Evolutionary conservation across 2,113 vertebrate genomes (phyloP).

Genomic region (Rafetus swinhoei): DNA sequence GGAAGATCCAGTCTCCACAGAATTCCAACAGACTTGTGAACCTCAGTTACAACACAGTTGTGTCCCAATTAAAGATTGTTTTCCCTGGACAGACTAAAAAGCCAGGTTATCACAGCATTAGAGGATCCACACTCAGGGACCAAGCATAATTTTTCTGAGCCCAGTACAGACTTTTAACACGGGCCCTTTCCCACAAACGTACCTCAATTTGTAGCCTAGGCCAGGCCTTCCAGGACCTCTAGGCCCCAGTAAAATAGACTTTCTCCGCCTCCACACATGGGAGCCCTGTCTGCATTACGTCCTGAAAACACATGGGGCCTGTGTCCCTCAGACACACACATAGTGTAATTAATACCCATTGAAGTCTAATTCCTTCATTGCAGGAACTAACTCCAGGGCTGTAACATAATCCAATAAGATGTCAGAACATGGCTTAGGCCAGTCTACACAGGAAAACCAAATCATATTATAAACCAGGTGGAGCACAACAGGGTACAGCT

Average conservation of each 20-base stretch:
- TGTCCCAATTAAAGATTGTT: not conserved
- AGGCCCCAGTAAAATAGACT: too few relatives aligned
- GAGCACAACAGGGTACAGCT: not conserved
- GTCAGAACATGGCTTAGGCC: not conserved
- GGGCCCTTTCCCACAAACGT: too few relatives aligned
- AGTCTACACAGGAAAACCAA: not conserved
- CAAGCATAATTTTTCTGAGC: too few relatives aligned
- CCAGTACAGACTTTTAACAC: too few relatives aligned
- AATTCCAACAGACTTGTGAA: not conserved
- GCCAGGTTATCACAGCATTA: not conserved
- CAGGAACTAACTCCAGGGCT: not conserved
- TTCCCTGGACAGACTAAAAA: not conserved
- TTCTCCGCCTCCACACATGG: too few relatives aligned
- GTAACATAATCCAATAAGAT: not conserved
- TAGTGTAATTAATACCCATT: not conserved
- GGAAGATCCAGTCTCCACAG: not conserved
- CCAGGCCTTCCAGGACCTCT: too few relatives aligned
- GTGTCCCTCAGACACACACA: not conserved
- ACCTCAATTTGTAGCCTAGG: too few relatives aligned
- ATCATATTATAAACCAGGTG: not conserved
- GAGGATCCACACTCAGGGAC: not conserved
- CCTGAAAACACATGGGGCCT: not conserved
- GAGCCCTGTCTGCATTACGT: not conserved
- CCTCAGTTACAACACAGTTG: not conserved
- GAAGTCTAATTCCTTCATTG: not conserved